Evolutionary conservation across 2,888 invertebrate species (phyloP).

Genomic region (Hydriomena furcata): DNA sequence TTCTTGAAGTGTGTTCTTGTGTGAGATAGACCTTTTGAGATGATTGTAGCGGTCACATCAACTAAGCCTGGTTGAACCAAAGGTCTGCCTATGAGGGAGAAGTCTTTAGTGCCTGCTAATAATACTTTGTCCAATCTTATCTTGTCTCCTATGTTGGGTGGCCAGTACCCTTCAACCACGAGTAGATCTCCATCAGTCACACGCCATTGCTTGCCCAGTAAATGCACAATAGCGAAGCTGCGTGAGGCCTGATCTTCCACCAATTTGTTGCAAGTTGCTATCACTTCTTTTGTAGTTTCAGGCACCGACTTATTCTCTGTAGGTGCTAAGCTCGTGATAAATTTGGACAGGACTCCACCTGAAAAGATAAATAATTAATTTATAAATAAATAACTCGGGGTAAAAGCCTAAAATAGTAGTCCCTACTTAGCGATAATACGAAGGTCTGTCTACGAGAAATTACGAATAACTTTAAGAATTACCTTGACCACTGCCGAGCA

Average conservation of each 20-base stretch:
- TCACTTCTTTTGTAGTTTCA: slow-evolving; percentile 76
- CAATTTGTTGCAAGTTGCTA: slow-evolving; percentile 85
- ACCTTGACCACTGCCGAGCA: slow-evolving; percentile 60
- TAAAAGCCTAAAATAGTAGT: too few relatives aligned
- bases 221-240: slow-evolving; percentile 91
- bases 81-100: slow-evolving; percentile 92
- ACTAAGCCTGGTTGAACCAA: slow-evolving; percentile 89
- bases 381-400: too few relatives aligned
- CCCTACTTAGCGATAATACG: too few relatives aligned
- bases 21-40: slow-evolving; percentile 92
- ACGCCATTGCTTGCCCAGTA: slow-evolving; percentile 93
- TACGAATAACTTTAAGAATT: slow-evolving; percentile 16
- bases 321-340: slow-evolving; percentile 55
- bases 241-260: slow-evolving; percentile 84
- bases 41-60: slow-evolving; percentile 90
- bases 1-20: slow-evolving; percentile 91
- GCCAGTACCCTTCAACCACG: slow-evolving; percentile 92
- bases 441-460: too few relatives aligned
- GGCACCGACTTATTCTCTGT: slow-evolving; percentile 46
- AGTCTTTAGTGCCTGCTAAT: slow-evolving; percentile 90
- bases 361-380: too few relatives aligned
- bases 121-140: slow-evolving; percentile 93
- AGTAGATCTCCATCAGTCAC: slow-evolving; percentile 93
- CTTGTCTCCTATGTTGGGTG: slow-evolving; percentile 90
- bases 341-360: slow-evolving; percentile 70